Conservation (phyloP, 2,888 invertebrate genomes). For the Aproaerema taeniolella region DNA sequence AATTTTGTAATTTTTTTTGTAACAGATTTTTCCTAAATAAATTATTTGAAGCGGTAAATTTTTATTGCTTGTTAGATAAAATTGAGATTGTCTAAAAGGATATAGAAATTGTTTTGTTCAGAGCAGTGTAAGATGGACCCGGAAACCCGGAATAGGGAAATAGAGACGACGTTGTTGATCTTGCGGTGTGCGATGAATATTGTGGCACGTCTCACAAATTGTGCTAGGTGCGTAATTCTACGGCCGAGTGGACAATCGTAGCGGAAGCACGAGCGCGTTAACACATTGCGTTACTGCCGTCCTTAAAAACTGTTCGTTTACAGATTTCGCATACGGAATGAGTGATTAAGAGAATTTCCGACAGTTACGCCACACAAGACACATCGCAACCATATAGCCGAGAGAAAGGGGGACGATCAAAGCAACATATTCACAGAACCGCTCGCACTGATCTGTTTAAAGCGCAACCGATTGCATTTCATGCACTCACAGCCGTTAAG, state of each 20-base stretch:
- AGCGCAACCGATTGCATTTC: conserved; percentile 1
- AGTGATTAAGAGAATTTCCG: conserved; percentile 49
- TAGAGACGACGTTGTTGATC: conserved; percentile 21
- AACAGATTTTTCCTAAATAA: too few species aligned
- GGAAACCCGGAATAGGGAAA: conserved; percentile 31
- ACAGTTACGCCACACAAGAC: conserved; percentile 36
- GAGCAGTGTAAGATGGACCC: neutral
- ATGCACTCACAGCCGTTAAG: conserved; percentile 1
- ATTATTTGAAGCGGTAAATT: too few species aligned
- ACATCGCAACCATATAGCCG: conserved; percentile 28
- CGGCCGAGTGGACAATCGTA: conserved; percentile 20
- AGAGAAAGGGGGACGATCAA: conserved; percentile 40
- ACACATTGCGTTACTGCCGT: conserved; percentile 33
- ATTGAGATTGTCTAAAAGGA: too few species aligned
- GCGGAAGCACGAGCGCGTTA: conserved; percentile 29
- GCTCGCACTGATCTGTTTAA: conserved; percentile 11
- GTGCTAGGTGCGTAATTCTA: conserved; percentile 20
- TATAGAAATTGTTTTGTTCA: too few species aligned
- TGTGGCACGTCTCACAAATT: conserved; percentile 23
- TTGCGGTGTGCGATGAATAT: conserved; percentile 22
- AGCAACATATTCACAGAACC: conserved; percentile 1
- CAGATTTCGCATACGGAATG: conserved; percentile 50
- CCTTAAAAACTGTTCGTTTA: conserved; percentile 42
- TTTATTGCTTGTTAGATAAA: too few species aligned
- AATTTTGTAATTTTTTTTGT: too few species aligned